phyloP scores from a whole-genome alignment of 2,113 vertebrate species.

The Apteryx owenii region DNA sequence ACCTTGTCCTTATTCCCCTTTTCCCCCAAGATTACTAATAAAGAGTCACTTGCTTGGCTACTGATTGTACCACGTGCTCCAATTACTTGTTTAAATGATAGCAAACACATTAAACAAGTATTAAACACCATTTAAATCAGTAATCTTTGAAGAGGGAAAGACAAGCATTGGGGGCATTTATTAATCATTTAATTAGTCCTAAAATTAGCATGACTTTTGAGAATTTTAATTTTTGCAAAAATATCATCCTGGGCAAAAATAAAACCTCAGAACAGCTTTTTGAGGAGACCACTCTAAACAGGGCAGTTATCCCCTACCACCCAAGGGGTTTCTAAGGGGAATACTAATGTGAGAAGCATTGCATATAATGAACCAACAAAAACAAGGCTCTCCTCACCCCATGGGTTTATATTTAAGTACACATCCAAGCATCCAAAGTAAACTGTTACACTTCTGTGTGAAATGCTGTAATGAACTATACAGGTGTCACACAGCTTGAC shows the following conservation, averaged over 20 bases:
- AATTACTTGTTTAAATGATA: conserved; percentile 60
- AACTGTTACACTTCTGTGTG: background rate
- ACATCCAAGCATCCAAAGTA: accelerated
- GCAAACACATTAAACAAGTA: conserved; percentile 63
- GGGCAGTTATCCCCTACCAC: background rate
- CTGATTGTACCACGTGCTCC: conserved; percentile 45
- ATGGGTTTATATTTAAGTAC: background rate
- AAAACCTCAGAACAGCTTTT: conserved; percentile 21
- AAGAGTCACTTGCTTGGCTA: conserved; percentile 61
- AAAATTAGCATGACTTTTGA: conserved; percentile 45
- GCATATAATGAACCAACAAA: background rate
- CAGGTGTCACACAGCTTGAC: background rate
- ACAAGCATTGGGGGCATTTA: conserved; percentile 38
- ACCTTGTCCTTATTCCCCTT: conserved; percentile 42
- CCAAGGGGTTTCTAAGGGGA: background rate
- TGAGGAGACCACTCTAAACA: background rate
- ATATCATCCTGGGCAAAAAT: conserved; percentile 5
- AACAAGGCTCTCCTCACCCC: background rate
- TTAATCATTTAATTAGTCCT: conserved; percentile 51
- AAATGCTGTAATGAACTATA: background rate
- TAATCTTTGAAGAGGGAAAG: conserved; percentile 22
- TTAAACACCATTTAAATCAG: conserved; percentile 60
- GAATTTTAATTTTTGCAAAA: conserved; percentile 39
- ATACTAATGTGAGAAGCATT: background rate
- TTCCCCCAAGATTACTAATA: conserved; percentile 54